Evolutionary conservation across 2,888 invertebrate species (phyloP).

Genomic region (Lissonota sp.): DNA sequence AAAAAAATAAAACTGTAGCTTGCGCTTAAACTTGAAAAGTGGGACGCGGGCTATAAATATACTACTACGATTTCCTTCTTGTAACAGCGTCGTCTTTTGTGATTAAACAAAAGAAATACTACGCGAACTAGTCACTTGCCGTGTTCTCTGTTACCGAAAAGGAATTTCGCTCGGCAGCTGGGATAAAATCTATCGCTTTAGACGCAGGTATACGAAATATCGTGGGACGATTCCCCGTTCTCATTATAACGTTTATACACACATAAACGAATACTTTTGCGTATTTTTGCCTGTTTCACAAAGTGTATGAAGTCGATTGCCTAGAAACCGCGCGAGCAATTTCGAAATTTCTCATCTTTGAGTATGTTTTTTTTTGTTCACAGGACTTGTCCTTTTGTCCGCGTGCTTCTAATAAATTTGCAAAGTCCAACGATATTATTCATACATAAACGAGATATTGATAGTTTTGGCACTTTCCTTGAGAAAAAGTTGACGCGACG

Average conservation of each 20-base stretch:
- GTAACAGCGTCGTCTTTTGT: conserved; percentile 34
- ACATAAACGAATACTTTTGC: conserved; percentile 1
- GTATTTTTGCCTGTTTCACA: conserved; percentile 28
- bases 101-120: conserved; percentile 57
- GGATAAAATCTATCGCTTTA: conserved; percentile 6
- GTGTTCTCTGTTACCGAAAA: conserved; percentile 36
- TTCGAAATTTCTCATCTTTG: conserved; percentile 19
- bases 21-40: too few species aligned
- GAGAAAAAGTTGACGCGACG: conserved; percentile 3
- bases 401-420: too few species aligned
- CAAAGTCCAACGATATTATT: conserved; percentile 22
- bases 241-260: too few species aligned
- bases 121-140: conserved; percentile 33
- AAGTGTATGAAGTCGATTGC: conserved; percentile 34
- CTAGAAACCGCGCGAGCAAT: conserved; percentile 30
- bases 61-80: conserved; percentile 18
- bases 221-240: background rate
- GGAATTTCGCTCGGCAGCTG: conserved; percentile 61
- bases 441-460: conserved; percentile 25
- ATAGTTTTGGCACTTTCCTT: conserved; percentile 42
- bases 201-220: conserved; percentile 18
- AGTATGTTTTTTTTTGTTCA: background rate
- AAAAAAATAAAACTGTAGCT: too few species aligned
- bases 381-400: too few species aligned
- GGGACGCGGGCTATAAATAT: background rate